Evolutionary conservation across 2,113 vertebrate genomes (phyloP), one percentile per base, ranked within the genome.

Genomic region (Phoxinus phoxinus): DNA sequence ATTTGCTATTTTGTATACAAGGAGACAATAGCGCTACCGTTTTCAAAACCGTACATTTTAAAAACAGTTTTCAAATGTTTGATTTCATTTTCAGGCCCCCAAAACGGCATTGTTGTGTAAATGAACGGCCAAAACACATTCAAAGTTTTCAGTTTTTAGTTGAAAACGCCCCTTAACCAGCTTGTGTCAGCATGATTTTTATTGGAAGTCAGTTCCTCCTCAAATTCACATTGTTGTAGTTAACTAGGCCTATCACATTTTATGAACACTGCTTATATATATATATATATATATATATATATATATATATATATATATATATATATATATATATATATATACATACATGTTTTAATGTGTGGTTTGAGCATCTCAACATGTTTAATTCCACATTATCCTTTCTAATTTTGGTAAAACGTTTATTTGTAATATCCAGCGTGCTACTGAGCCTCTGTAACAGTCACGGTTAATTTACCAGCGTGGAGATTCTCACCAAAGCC

Each of bases 401-500:
- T 58, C 30, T 37, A 58, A 78, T 58, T 30, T 58, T 6, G 9
- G 30, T 78, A 56, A 56, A 78, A 65, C 37, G 65, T 81, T 25
- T 25, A 46, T 81, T 5, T 65, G 41, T 81, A 46, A 65, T 81
- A 65, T 63, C 21, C 58, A 80, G 23, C 56, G 41, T 19, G 32
- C 21, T 37, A 17, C 23, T 17, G 72, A 75, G 13, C 11, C 11
- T 6, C 76, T 41, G 37, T 81, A 19, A 63, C 23, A 41, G 78
- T 67, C 78, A 65, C 78, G 72, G 67, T 51, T 85, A 59, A 79
- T 86, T 37, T 77, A 67, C 81, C 84, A 46, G 67, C 86, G 53
- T 86, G 84, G 71, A 81, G 88, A 91, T 93, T 92, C 90, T 89
- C 86, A 53, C 73, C 58, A 79, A 72, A 73, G 53, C 23, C 30